Evolutionary conservation across 2,113 vertebrate species (phyloP).

Genomic region (Trichechus manatus): DNA sequence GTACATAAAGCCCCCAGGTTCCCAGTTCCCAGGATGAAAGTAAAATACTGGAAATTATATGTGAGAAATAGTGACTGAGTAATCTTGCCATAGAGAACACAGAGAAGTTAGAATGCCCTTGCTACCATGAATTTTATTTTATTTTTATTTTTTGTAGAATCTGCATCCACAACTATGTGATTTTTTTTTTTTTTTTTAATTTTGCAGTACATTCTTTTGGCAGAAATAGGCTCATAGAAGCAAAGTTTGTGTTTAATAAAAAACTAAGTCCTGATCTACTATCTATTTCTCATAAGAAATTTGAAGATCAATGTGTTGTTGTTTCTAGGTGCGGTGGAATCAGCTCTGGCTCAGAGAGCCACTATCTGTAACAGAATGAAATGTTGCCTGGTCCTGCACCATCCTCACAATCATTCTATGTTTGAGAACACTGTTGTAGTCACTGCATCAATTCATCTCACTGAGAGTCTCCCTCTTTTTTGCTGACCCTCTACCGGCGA

Average conservation of each 20-base stretch:
- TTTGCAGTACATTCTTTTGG: neutral
- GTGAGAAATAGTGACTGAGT: neutral
- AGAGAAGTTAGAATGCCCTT: neutral
- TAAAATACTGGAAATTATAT: neutral
- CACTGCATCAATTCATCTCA: too few species aligned
- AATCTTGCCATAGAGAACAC: neutral
- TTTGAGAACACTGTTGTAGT: too few species aligned
- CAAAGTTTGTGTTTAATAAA: neutral
- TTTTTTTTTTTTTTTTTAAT: neutral
- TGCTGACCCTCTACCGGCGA: too few species aligned
- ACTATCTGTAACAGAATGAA: too few species aligned
- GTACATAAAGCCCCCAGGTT: neutral
- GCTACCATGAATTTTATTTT: neutral
- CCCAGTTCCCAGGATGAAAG: neutral
- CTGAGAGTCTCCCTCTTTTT: too few species aligned
- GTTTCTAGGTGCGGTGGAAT: too few species aligned
- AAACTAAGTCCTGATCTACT: neutral
- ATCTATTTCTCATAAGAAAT: neutral
- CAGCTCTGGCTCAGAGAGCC: too few species aligned
- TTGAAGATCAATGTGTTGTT: neutral
- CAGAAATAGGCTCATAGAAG: neutral
- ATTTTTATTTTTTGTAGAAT: neutral
- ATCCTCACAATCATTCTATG: too few species aligned
- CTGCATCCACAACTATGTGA: neutral
- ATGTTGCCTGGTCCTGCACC: too few species aligned